A percentile compares a stretch with the other conserved stretches of the same genome.
These are phyloP conservation scores for Peromyscus aztecus DNA, from an alignment of 2,797 vertebrate species.

Conservation along the genomic window DNA sequence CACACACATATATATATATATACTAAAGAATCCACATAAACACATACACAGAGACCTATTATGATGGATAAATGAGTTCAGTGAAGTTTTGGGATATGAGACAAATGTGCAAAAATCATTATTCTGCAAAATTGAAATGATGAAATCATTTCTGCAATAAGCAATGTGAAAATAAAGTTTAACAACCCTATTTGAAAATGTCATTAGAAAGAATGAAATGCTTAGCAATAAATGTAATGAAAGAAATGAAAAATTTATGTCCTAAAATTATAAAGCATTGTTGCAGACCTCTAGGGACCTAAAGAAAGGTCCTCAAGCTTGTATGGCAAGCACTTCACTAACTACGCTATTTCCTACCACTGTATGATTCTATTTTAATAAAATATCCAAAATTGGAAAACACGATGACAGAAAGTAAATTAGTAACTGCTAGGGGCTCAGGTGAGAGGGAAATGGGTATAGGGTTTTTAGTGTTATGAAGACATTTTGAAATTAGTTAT, in stretches of 20 bases:
- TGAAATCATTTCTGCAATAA: background rate
- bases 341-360: background rate
- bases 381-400: background rate
- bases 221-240: background rate
- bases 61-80: background rate
- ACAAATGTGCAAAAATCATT: background rate
- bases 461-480: background rate
- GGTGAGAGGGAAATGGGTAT: background rate
- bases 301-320: background rate
- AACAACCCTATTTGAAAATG: background rate
- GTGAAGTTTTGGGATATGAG: background rate
- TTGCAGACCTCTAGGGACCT: background rate
- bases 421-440: background rate
- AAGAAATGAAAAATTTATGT: background rate
- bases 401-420: background rate
- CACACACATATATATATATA: too few species aligned
- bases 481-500: background rate
- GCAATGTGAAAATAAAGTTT: background rate
- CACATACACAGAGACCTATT: background rate
- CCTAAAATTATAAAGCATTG: background rate
- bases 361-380: background rate
- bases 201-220: conserved; percentile 25
- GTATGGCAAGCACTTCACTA: background rate
- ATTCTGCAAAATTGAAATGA: background rate
- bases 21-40: background rate